Conservation (phyloP, 2,113 vertebrate species). For the Nesogale talazaci region DNA sequence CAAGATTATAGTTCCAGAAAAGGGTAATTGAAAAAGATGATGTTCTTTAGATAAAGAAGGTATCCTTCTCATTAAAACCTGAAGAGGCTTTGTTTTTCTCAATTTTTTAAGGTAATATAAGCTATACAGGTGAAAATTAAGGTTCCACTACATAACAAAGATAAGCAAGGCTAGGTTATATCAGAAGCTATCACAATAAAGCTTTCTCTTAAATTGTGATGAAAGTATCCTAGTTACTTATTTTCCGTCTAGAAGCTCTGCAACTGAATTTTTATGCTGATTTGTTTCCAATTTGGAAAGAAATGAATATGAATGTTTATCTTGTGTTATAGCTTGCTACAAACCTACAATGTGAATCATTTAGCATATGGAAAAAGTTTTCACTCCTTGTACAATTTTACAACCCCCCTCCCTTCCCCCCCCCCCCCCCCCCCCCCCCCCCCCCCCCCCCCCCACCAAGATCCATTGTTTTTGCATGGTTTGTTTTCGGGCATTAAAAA, state of each 20-base stretch:
- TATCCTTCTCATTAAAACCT: conserved; percentile 51
- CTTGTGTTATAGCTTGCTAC: conserved; percentile 48
- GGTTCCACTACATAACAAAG: neutral
- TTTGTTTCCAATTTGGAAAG: conserved; percentile 39
- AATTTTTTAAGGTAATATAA: conserved; percentile 49
- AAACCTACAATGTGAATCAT: conserved; percentile 29
- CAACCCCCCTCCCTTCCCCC: neutral
- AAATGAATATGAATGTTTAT: conserved; percentile 55
- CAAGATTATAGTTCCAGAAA: conserved; percentile 59
- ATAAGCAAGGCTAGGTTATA: conserved; percentile 52
- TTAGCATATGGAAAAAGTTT: conserved; percentile 61
- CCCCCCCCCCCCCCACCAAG: neutral
- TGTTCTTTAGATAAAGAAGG: conserved; percentile 48
- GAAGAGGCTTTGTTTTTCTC: conserved; percentile 20
- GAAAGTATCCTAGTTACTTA: conserved; percentile 29
- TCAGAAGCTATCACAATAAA: neutral
- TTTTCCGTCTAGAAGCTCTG: conserved; percentile 11
- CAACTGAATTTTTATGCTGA: conserved; percentile 27
- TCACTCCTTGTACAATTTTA: conserved; percentile 43
- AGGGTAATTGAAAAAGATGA: conserved; percentile 72
- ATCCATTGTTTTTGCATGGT: conserved; percentile 28
- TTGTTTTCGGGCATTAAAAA: conserved; percentile 62
- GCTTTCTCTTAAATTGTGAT: conserved; percentile 36
- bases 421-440: too few relatives aligned
- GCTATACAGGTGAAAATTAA: conserved; percentile 23